phyloP scores from a whole-genome alignment of 2,113 vertebrate species.

The Bothrops jararaca region DNA sequence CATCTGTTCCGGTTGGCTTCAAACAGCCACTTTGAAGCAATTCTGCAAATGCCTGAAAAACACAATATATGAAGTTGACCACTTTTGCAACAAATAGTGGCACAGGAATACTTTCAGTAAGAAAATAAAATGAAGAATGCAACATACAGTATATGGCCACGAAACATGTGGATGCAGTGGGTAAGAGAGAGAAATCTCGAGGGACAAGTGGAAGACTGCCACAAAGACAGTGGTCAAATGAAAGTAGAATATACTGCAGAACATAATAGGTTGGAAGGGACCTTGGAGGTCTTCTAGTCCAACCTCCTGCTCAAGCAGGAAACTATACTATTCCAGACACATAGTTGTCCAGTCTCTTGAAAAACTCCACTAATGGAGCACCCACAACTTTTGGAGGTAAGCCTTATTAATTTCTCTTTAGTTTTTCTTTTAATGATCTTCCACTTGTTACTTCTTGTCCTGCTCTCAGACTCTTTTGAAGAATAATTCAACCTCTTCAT shows the following conservation, averaged over 20 bases:
- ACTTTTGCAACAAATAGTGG: background rate
- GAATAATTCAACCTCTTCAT: too few relatives aligned
- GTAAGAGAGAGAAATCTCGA: background rate
- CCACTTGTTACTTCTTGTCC: too few relatives aligned
- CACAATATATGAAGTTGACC: too few relatives aligned
- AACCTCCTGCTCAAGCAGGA: background rate
- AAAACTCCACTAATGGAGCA: background rate
- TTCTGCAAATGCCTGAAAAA: conserved; percentile 76
- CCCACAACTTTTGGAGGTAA: too few relatives aligned
- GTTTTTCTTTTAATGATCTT: too few relatives aligned
- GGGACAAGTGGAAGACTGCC: background rate
- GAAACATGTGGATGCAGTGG: background rate
- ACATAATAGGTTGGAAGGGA: background rate
- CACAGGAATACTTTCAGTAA: background rate
- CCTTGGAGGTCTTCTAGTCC: background rate
- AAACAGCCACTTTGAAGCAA: conserved; percentile 73
- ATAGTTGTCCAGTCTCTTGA: background rate
- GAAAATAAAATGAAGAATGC: background rate
- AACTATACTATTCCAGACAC: background rate
- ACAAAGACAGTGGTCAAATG: background rate
- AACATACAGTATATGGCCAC: background rate
- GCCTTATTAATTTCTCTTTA: too few relatives aligned
- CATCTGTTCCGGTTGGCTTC: conserved; percentile 70
- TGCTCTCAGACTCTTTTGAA: too few relatives aligned
- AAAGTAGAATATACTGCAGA: background rate